Percentiles rank a stretch among this genome's conserved stretches.
Conservation (phyloP, 2,797 vertebrate species). For the Carcharodon carcharias region DNA sequence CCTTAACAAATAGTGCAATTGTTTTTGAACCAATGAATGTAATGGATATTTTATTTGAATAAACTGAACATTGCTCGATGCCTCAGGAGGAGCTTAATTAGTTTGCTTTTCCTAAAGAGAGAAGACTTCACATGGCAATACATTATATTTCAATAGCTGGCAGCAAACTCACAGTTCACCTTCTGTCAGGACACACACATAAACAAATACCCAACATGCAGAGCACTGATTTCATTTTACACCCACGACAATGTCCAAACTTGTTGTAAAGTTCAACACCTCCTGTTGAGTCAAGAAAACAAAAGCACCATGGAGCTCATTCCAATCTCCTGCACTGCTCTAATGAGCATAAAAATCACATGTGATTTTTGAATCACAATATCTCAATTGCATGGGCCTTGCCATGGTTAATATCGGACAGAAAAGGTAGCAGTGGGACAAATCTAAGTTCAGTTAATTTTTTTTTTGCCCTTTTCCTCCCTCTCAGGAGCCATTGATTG, state of each 20-base stretch:
- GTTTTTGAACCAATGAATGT: neutral
- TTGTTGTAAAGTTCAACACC: neutral
- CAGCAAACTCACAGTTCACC: neutral
- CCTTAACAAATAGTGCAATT: neutral
- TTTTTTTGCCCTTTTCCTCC: neutral
- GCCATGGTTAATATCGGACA: neutral
- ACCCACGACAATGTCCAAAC: neutral
- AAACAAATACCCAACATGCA: neutral
- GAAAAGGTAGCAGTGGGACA: neutral
- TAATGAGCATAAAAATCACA: neutral
- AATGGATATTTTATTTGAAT: neutral
- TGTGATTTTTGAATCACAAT: neutral
- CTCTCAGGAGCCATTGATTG: neutral
- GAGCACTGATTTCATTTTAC: neutral
- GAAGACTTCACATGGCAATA: neutral
- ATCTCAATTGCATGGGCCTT: neutral
- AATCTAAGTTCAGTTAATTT: neutral
- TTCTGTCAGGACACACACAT: neutral
- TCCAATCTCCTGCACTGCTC: neutral
- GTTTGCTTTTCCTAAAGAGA: neutral
- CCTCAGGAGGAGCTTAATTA: neutral
- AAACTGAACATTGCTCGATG: neutral
- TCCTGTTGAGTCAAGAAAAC: neutral
- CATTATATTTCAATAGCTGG: neutral
- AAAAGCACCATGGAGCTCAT: neutral